A percentile compares a stretch with the other conserved stretches of the same genome.
Evolutionary conservation across 23 tunicate genomes (phyloP).

Genomic region (Phallusia fumigata): DNA sequence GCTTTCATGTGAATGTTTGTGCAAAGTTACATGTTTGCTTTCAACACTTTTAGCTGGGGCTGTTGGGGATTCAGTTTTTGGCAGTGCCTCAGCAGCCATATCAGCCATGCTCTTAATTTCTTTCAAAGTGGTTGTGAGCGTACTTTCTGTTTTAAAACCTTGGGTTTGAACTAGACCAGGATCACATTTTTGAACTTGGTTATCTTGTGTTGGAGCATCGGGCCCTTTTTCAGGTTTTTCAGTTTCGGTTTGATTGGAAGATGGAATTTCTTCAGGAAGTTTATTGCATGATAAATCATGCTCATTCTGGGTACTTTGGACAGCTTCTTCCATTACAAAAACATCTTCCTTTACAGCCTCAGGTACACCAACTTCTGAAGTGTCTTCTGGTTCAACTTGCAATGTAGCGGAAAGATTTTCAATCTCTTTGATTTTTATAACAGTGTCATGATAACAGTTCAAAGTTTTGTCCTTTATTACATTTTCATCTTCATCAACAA

Average conservation of each 20-base stretch:
- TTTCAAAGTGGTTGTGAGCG: background rate
- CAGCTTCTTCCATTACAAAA: no score
- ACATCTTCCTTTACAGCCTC: background rate
- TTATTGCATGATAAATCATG: background rate
- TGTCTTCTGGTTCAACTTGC: conserved; percentile 15
- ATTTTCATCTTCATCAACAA: conserved; percentile 15
- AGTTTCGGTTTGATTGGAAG: background rate
- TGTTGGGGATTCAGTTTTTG: background rate
- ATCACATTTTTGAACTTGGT: no score
- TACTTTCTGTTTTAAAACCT: background rate
- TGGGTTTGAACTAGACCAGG: no score
- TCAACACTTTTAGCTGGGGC: background rate
- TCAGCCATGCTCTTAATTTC: background rate
- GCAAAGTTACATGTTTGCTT: background rate
- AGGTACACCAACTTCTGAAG: background rate
- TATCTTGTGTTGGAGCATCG: background rate
- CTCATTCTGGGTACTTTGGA: no score
- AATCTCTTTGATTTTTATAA: conserved; percentile 20
- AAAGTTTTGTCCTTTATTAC: conserved; percentile 20
- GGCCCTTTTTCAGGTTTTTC: background rate
- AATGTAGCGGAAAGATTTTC: conserved; percentile 10
- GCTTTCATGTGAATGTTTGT: no score
- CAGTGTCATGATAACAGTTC: conserved; percentile 28
- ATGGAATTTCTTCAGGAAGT: background rate
- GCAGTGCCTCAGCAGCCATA: background rate